Evolutionary conservation across 2,797 vertebrate species (phyloP), one percentile per base, ranked within the genome.

Genomic region (Helicolenus hilgendorfi): DNA sequence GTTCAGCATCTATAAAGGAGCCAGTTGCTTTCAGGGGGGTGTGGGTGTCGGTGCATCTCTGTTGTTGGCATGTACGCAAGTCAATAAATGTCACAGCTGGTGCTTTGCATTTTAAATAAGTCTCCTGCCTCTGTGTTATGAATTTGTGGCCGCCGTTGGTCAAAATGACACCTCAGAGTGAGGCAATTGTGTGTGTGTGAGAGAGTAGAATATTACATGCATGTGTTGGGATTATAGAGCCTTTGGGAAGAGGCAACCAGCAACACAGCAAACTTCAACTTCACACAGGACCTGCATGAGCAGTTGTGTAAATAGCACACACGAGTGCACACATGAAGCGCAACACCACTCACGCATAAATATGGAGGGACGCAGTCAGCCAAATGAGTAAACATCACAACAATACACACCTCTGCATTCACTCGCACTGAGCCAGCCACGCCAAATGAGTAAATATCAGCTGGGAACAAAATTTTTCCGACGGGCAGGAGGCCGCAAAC

Each of bases 331-430:
- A 58, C 31, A 4, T 22, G 38, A 11, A 10, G 6, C 26, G 1
- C 45, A 9, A 11, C 5, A 35, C 65, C 29, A 62, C 69, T 71
- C 72, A 35, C 6, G 49, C 73, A 74, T 87, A 68, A 79, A 82
- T 74, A 74, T 74, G 75, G 71, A 78, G 80, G 41, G 41, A n/a
- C 36, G 15, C 36, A 68, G 83, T 64, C 56, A 69, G 82, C 60
- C 82, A 90, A 81, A 84, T 84, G 67, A 84, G 65, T 72, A 88
- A 86, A 89, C 84, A 86, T 88, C 85, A 92, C 74, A 77, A 14
- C 45, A 62, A 62, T 22, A 38, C 55, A 77, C 88, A 85, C 73
- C 56, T 45, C 31, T 8, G 4, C 60, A 49, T 35, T 22, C 41
- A 65, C 59, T 15, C 35, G 22, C 74, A 79, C 62, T 68, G 10